Base-by-base conservation (phyloP, 2,888 invertebrate genomes). In the Lymantria monacha region DNA sequence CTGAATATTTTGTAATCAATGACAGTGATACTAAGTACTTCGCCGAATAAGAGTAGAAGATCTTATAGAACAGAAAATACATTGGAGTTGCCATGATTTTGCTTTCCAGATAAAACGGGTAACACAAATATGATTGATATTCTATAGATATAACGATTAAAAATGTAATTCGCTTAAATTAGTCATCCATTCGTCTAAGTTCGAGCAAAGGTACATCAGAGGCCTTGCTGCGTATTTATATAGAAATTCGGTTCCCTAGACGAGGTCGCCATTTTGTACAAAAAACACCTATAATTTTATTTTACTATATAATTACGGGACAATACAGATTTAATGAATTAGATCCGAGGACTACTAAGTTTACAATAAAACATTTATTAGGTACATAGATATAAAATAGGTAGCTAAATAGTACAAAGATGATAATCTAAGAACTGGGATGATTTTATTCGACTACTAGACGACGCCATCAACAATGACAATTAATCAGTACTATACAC, bases 201-300 rank as follows among this genome's bases (percentile, higher is more conserved):
- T 66, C 60, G 65, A 70, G 68, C 67, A 65, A 69, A 71, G 66
- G 62, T 61, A 55, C 54, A 59, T 48, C 30, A 71, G 69, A 76
- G 74, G 69, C 64, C 63, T 72, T 72, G 76, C 71, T 72, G 75
- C 63, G 72, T 70, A 62, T 66, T 79, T 79, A 81, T 72, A 79
- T 79, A 87, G 85, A 90, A 91, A 90, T 91, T 91, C 90, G 90
- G 89, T 85, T 72, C 82, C 86, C 90, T 90, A 91, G 91, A 91
- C 81, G 91, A 91, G 91, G 91, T 85, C 81, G 82, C 83, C 83
- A 79, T 78, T 81, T 87, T 89, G 85, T 89, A 90, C 87, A 88
- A 89, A 85, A 36, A 88, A 85, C 83, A 82, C 78, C 85, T 86
- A 22, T 22, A 81, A 74, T 68, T 70, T 71, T 76, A 78, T 81